phyloP scores from a whole-genome alignment of 2,888 invertebrate species.

The Gibbula magus region DNA sequence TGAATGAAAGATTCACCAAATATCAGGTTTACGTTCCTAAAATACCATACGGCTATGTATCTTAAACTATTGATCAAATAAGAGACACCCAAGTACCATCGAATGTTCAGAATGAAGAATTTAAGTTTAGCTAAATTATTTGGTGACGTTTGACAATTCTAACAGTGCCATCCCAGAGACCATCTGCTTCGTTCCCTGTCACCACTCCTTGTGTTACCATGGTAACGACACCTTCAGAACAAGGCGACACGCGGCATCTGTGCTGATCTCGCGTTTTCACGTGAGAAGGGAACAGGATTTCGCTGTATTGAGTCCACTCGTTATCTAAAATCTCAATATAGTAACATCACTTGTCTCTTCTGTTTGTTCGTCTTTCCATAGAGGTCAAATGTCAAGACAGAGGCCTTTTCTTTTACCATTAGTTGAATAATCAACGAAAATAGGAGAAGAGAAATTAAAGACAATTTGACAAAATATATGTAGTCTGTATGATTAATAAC shows the following conservation, averaged over 20 bases:
- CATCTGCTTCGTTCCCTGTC: slow-evolving; percentile 3
- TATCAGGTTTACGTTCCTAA: too few species aligned
- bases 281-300: slow-evolving; percentile 21
- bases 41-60: too few species aligned
- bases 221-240: not conserved
- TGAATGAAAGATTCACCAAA: too few species aligned
- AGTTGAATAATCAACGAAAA: too few species aligned
- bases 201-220: slow-evolving; percentile 5
- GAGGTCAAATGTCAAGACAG: too few species aligned
- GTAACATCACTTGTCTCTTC: not conserved
- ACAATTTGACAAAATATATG: too few species aligned
- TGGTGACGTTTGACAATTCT: not conserved
- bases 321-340: slow-evolving; percentile 14
- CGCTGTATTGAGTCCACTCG: slow-evolving; percentile 2
- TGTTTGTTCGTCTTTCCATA: not conserved
- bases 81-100: too few species aligned
- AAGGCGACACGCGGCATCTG: slow-evolving; percentile 1
- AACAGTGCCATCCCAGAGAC: not conserved
- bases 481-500: too few species aligned
- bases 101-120: too few species aligned
- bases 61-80: too few species aligned
- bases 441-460: too few species aligned
- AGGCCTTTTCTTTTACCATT: too few species aligned
- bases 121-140: not conserved
- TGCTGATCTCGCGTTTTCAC: slow-evolving; percentile 1